A percentile compares a stretch with the other conserved stretches of the same genome.
These are phyloP conservation scores for Tetramorium parvispinum DNA, from an alignment of 1,140 invertebrate genomes.

Conservation along the genomic window DNA sequence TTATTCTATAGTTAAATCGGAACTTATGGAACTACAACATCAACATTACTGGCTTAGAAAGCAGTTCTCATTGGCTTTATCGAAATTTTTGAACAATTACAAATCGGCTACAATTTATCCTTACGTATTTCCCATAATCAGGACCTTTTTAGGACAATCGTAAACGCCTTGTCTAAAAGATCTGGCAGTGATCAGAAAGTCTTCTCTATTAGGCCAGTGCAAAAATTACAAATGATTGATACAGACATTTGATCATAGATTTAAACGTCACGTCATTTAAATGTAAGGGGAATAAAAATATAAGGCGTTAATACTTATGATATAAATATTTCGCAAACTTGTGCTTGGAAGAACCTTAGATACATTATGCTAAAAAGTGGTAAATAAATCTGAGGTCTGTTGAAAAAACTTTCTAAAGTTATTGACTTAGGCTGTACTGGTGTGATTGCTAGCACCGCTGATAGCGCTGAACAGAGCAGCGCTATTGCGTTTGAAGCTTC, in stretches of 20 bases:
- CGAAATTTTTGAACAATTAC: slow-evolving; percentile 18
- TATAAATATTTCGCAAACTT: slow-evolving; percentile 19
- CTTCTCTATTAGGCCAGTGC: slow-evolving; percentile 41
- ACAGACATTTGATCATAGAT: slow-evolving; percentile 16
- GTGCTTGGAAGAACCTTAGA: neutral
- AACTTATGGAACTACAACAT: slow-evolving; percentile 48
- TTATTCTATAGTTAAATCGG: slow-evolving; percentile 55
- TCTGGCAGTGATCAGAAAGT: slow-evolving; percentile 64
- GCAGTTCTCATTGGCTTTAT: slow-evolving; percentile 23
- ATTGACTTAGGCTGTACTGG: slow-evolving; percentile 87
- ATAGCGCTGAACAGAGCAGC: slow-evolving; percentile 90
- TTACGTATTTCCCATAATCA: neutral
- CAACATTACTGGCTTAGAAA: slow-evolving; percentile 46
- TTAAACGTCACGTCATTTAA: neutral
- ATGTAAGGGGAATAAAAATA: slow-evolving; percentile 2
- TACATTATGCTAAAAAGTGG: slow-evolving; percentile 12
- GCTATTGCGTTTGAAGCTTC: slow-evolving; percentile 88
- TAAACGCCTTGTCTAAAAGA: slow-evolving; percentile 41
- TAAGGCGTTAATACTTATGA: slow-evolving; percentile 14
- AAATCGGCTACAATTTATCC: slow-evolving; percentile 9
- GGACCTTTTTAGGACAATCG: neutral
- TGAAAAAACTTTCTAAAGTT: slow-evolving; percentile 24
- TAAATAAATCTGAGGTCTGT: slow-evolving; percentile 33
- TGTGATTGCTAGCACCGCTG: slow-evolving; percentile 89
- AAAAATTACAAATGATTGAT: slow-evolving; percentile 36